Conservation (phyloP, 2,888 invertebrate genomes). For the Cancer borealis region DNA sequence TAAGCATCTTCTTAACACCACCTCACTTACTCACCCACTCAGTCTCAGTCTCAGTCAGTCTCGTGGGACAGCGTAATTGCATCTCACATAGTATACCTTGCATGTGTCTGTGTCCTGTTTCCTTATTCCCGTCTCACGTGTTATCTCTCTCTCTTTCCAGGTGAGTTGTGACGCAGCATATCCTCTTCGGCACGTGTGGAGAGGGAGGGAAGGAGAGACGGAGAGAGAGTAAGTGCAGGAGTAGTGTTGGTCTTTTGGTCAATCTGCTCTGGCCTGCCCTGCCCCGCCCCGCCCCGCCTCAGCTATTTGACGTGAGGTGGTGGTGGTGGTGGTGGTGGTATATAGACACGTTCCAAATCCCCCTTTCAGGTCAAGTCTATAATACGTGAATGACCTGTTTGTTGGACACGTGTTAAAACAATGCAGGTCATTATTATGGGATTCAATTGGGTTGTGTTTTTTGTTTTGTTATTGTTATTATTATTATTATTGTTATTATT, state of each 20-base stretch:
- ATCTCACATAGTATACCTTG: neutral
- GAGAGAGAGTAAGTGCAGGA: neutral
- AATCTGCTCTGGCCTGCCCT: neutral
- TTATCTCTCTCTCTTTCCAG: slow-evolving; percentile 45
- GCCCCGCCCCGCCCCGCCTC: neutral
- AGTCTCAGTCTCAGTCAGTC: too few relatives aligned
- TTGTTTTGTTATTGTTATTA: neutral
- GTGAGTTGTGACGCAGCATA: neutral
- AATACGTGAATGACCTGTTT: neutral
- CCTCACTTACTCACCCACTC: too few relatives aligned
- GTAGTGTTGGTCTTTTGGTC: neutral
- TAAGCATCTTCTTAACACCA: too few relatives aligned
- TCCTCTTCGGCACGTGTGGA: neutral
- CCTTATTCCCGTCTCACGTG: neutral
- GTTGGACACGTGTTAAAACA: neutral
- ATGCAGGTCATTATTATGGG: neutral
- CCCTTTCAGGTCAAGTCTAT: neutral
- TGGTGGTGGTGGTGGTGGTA: neutral
- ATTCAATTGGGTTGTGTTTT: neutral
- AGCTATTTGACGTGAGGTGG: neutral
- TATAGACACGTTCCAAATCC: neutral
- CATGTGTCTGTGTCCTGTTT: neutral
- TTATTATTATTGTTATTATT: too few relatives aligned
- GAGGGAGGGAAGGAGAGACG: neutral
- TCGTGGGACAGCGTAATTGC: neutral